These are phyloP conservation scores for Drosophila elegans DNA, from an alignment of 1,140 invertebrate species.

Conservation along the genomic window DNA sequence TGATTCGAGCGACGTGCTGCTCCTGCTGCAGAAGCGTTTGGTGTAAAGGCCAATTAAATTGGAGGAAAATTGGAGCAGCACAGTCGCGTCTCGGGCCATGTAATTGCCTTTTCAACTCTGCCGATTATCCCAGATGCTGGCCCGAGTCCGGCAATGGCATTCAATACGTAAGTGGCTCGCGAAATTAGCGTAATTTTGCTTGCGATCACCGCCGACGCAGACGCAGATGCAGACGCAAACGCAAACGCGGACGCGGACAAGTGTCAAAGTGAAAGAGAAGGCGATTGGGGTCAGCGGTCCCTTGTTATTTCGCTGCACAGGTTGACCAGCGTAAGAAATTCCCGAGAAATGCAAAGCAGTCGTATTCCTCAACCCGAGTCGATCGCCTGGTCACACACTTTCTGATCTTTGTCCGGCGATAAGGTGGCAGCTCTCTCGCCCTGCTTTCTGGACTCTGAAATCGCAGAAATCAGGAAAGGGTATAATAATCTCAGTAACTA, in stretches of 20 bases:
- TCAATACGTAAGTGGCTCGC: constrained; percentile 66
- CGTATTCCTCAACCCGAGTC: neutral
- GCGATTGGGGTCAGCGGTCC: constrained; percentile 39
- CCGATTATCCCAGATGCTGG: constrained; percentile 75
- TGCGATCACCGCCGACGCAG: constrained; percentile 60
- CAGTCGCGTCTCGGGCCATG: constrained; percentile 48
- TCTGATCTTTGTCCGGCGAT: constrained; percentile 69
- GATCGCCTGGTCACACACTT: constrained; percentile 65
- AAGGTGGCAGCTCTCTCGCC: constrained; percentile 46
- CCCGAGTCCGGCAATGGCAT: constrained; percentile 39
- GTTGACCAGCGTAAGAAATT: constrained; percentile 61
- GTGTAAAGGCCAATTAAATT: constrained; percentile 83
- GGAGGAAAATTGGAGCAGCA: constrained; percentile 76
- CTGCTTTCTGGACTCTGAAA: constrained; percentile 31
- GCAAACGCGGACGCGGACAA: constrained; percentile 41
- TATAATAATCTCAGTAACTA: neutral
- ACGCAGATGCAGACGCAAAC: constrained; percentile 48
- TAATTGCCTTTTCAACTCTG: constrained; percentile 82
- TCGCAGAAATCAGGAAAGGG: neutral
- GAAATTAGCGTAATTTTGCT: constrained; percentile 79
- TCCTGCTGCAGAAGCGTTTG: constrained; percentile 50
- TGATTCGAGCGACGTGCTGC: constrained; percentile 78
- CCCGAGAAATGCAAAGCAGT: constrained; percentile 72
- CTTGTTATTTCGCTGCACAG: constrained; percentile 52
- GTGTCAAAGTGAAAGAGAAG: constrained; percentile 79